Percentiles rank a stretch among this genome's conserved stretches.
phyloP scores from a whole-genome alignment of 1,140 invertebrate species.

The Metopolophium dirhodum region DNA sequence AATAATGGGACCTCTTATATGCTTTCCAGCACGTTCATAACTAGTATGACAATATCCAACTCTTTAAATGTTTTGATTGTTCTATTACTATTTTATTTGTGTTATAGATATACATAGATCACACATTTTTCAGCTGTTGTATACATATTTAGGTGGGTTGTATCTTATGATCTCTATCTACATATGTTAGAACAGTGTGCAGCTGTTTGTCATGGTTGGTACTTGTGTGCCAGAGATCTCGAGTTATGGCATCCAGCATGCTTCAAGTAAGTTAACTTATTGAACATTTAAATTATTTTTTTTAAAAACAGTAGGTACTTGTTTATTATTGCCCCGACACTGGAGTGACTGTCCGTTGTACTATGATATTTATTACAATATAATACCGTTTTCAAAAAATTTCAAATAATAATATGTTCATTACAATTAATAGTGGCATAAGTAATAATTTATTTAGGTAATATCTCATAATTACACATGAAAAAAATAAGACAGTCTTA shows the following conservation, averaged over 20 bases:
- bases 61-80: neutral
- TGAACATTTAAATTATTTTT: neutral
- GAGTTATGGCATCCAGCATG: constrained; percentile 89
- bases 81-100: constrained; percentile 65
- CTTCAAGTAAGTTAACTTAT: constrained; percentile 67
- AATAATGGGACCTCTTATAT: constrained; percentile 60
- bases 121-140: constrained; percentile 81
- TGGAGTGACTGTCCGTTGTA: neutral
- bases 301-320: no score
- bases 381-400: no score
- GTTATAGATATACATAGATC: constrained; percentile 65
- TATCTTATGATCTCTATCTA: constrained; percentile 85
- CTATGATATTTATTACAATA: neutral
- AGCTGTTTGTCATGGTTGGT: constrained; percentile 84
- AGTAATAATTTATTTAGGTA: no score
- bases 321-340: no score
- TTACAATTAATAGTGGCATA: no score
- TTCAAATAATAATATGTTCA: no score
- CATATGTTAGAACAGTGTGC: constrained; percentile 81
- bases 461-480: no score
- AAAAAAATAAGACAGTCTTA: no score
- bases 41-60: constrained; percentile 53
- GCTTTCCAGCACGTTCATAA: constrained; percentile 55
- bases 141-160: constrained; percentile 87
- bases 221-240: constrained; percentile 82